phyloP scores from a whole-genome alignment of 1,140 invertebrate genomes.

The Uloborus diversus region DNA sequence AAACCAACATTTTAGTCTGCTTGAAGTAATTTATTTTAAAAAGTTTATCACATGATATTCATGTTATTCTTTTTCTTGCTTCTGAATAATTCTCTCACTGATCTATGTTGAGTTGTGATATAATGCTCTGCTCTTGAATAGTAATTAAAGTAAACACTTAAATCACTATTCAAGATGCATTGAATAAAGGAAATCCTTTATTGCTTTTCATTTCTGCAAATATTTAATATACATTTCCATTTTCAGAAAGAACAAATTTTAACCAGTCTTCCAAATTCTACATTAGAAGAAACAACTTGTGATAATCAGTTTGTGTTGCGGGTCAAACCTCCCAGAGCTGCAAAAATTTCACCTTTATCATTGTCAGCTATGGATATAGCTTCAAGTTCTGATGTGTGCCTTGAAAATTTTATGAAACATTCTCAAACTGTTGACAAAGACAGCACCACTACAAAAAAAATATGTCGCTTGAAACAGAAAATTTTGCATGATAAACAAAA shows the following conservation, averaged over 20 bases:
- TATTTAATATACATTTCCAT: too few species aligned
- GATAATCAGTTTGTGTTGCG: slow-evolving; percentile 43
- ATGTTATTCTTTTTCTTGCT: too few species aligned
- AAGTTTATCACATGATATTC: too few species aligned
- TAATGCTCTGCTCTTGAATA: too few species aligned
- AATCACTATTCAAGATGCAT: too few species aligned
- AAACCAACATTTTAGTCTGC: too few species aligned
- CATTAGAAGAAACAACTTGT: slow-evolving; percentile 17
- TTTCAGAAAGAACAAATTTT: slow-evolving; percentile 52
- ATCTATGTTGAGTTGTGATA: too few species aligned
- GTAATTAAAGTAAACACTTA: too few species aligned
- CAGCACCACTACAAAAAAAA: slow-evolving; percentile 21
- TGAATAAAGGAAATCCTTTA: too few species aligned
- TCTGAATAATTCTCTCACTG: too few species aligned
- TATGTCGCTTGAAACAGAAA: slow-evolving; percentile 28
- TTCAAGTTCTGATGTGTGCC: slow-evolving; percentile 56
- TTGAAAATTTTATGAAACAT: slow-evolving; percentile 53
- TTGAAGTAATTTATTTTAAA: too few species aligned
- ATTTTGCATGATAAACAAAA: slow-evolving; percentile 18
- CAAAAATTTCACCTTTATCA: slow-evolving; percentile 36
- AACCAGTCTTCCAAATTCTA: slow-evolving; percentile 33
- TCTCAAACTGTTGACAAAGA: slow-evolving; percentile 24
- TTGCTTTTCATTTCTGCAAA: too few species aligned
- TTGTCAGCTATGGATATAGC: slow-evolving; percentile 45
- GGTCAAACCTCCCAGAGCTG: slow-evolving; percentile 38